Evolutionary conservation across 2,113 vertebrate genomes (phyloP), one percentile per base, ranked within the genome.

Genomic region (Microcebus murinus): DNA sequence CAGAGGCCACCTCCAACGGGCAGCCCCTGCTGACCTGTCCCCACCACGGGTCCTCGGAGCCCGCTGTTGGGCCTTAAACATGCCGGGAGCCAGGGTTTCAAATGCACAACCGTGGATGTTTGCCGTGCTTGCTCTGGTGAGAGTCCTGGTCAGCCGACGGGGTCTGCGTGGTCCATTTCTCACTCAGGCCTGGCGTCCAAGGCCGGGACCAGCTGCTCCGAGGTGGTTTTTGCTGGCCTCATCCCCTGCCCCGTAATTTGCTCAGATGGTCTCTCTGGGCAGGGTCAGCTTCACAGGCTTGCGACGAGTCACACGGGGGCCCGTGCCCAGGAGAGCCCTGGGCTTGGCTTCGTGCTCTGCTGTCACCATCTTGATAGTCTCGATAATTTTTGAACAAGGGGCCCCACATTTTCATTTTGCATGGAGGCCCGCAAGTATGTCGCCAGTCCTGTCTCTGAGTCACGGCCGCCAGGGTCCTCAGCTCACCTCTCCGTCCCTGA

Each of bases 361-460:
- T 85, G 50, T 63, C 18, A 20, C 42, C 39, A 42, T 80, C 71
- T 55, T 25, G 77, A 84, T 67, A 74, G 91, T 79, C 36, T 88
- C 42, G 34, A 50, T 52, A 45, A 15, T 21, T 70, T 87, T 80
- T 52, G 48, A 84, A 67, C 27, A 87, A 15, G n/a, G 25, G 25
- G 21, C 2, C 31, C 31, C 3, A 31, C 11, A 17, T 86, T 87
- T 94, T 88, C 8, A 48, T 63, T 91, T 93, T 83, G n/a, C 4
- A 13, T 4, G n/a, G 86, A 73, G 52, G 25, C 14, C 70, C 21
- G 42, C 42, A 45, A 36, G 61, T 45, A 25, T 4, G 25, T 67
- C 57, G 23, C 18, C 77, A 18, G 29, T 79, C 29, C 52, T 36
- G n/a, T 57, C n/a, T 17, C 34, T 12, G 20, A 89, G 67, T 70